Base-by-base conservation (phyloP, 2,888 invertebrate species). In the Cheiracanthium punctorium region DNA sequence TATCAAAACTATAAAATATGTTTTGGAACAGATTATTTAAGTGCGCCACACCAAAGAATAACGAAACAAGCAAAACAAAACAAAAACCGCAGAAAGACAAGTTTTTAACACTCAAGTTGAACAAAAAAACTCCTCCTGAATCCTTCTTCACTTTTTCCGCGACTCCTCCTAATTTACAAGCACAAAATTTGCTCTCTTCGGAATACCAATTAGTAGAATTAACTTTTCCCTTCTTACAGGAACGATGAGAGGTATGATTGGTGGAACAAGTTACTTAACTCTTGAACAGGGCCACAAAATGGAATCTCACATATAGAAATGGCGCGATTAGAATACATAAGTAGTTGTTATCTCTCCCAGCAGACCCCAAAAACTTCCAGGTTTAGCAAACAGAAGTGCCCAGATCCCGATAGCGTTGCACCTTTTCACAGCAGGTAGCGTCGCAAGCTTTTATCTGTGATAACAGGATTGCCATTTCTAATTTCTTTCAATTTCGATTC, bases 251-350 rank as follows among this genome's bases (percentile, higher is more conserved):
- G 24, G 58, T 24, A 58, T 58, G 58, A 58, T 58, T 20, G 24
- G 58, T 12, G 58, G 24, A 58, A 58, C 58, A 58, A 58, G 58
- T 58, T 58, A 58, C 58, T 58, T 58, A 58, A 58, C 58, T 58
- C 24, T 17, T 2, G 24, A 24, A 58, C 24, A 58, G 4, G 24
- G 24, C 20, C 12, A 24, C 58, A 58, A 58, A 58, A 58, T 58
- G 58, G 58, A 24, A 58, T 20, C 20, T 20, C 58, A 58, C 58
- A 58, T 58, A 58, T 24, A 58, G 58, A 58, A 58, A 58, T 24
- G 24, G 58, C 24, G 58, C 20, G 58, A 5, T 58, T 24, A 24
- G 58, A 58, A 58, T 58, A 24, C 1, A 24, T 24, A 58, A 58
- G 58, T 58, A 58, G 58, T 5, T 58, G 20, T 58, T 58, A 24